Conservation (phyloP, 2,888 invertebrate genomes). For the Nycteola revayana region DNA sequence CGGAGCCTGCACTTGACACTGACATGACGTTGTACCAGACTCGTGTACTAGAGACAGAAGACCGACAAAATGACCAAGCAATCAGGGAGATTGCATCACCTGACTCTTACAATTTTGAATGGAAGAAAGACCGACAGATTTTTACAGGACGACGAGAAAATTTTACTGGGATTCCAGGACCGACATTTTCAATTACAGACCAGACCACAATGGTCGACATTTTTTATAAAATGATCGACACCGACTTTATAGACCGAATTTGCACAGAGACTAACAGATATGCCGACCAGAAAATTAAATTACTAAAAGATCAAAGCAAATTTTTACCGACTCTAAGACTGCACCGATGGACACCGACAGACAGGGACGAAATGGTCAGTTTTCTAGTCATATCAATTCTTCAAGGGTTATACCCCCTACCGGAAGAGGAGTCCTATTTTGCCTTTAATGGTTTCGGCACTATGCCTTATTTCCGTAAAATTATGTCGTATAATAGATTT, state of each 20-base stretch:
- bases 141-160: conserved; percentile 10
- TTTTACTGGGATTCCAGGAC: conserved; percentile 8
- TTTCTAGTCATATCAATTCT: conserved; percentile 21
- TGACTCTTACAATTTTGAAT: conserved; percentile 8
- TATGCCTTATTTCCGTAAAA: conserved; percentile 25
- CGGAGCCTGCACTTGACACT: conserved; percentile 3
- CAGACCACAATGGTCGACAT: conserved; percentile 12
- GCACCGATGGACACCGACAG: conserved; percentile 16
- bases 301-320: conserved; percentile 2
- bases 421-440: conserved; percentile 20
- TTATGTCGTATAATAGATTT: conserved; percentile 29
- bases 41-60: conserved; percentile 2
- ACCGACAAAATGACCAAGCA: conserved; percentile 9
- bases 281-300: conserved; percentile 1
- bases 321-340: not conserved
- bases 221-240: conserved; percentile 11
- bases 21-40: conserved; percentile 3
- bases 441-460: conserved; percentile 27
- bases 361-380: too few species aligned
- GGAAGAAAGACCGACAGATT: conserved; percentile 6
- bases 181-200: conserved; percentile 6
- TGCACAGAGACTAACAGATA: conserved; percentile 7
- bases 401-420: conserved; percentile 25
- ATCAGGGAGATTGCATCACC: conserved; percentile 5
- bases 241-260: conserved; percentile 5